phyloP scores from a whole-genome alignment of 2,113 vertebrate species.

The Machaerirhynchus nigripectus region DNA sequence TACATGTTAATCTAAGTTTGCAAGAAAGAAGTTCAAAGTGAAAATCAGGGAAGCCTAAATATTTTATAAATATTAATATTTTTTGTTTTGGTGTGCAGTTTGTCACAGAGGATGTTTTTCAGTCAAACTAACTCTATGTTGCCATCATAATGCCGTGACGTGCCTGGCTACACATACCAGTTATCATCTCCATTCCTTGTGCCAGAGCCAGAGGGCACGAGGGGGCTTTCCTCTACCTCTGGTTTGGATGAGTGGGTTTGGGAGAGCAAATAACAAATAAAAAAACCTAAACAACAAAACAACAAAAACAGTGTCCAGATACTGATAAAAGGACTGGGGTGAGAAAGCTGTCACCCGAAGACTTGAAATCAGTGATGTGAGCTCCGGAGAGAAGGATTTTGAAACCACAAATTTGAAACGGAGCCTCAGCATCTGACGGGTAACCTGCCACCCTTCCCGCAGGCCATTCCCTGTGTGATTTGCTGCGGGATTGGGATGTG shows the following conservation, averaged over 20 bases:
- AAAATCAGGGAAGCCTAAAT: neutral
- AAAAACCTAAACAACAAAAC: too few species aligned
- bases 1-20: neutral
- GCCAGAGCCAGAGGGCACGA: neutral
- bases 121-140: neutral
- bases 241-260: neutral
- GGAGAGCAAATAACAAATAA: neutral
- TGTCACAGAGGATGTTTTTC: neutral
- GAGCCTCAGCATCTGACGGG: accelerated
- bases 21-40: neutral
- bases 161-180: neutral
- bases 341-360: neutral
- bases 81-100: neutral
- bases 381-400: neutral
- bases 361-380: neutral
- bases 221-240: neutral
- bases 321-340: neutral
- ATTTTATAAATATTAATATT: neutral
- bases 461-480: accelerated
- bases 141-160: neutral
- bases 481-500: neutral
- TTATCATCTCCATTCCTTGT: neutral
- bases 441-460: accelerated
- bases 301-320: neutral
- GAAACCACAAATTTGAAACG: accelerated